phyloP scores from a whole-genome alignment of 2,888 invertebrate genomes.

The Aphidoletes aphidimyza region DNA sequence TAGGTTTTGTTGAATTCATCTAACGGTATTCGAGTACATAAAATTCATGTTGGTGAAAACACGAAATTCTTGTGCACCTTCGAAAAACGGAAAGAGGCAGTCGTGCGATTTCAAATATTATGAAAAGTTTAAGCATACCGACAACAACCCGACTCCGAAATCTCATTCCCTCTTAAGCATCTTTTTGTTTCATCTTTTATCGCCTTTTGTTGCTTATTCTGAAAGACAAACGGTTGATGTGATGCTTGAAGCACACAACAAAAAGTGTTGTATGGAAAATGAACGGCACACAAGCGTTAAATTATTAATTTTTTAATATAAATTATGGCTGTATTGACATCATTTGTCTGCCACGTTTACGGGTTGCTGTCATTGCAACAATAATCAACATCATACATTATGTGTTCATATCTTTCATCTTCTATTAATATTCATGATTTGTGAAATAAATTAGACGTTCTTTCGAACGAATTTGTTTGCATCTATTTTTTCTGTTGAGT shows the following conservation, averaged over 20 bases:
- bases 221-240: neutral
- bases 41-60: neutral
- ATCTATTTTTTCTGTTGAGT: neutral
- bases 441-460: slow-evolving; percentile 45
- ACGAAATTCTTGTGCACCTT: neutral
- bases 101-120: no score
- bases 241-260: neutral
- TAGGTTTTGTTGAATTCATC: no score
- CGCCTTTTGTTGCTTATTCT: neutral
- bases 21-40: neutral
- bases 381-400: slow-evolving; percentile 44
- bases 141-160: no score
- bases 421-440: slow-evolving; percentile 51
- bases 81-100: no score
- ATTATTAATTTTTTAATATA: slow-evolving; percentile 51
- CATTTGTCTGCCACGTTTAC: slow-evolving; percentile 10
- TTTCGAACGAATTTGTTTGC: slow-evolving; percentile 11
- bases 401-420: slow-evolving; percentile 49
- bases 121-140: no score
- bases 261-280: neutral
- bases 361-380: neutral
- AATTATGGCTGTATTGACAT: slow-evolving; percentile 43
- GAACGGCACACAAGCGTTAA: neutral
- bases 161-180: no score
- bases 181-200: no score